Conservation (phyloP, 2,888 invertebrate species). For the Lasiommata megera region DNA sequence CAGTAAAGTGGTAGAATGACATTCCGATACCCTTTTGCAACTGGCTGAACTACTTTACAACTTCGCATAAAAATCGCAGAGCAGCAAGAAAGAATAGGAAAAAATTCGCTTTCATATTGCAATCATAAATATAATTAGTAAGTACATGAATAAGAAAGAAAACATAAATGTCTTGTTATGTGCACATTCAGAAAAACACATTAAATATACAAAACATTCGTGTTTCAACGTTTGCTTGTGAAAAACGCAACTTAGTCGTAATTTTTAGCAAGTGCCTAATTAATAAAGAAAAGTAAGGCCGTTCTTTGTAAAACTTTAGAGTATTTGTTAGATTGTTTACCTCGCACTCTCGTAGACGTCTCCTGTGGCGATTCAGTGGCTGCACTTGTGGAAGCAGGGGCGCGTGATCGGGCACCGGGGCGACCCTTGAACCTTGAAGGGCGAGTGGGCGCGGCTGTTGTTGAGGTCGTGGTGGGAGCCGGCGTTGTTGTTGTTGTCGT, state of each 20-base stretch:
- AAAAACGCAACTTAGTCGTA: neutral
- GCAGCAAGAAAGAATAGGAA: conserved; percentile 33
- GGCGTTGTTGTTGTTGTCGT: conserved; percentile 81
- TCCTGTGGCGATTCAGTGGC: conserved; percentile 70
- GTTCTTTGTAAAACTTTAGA: neutral
- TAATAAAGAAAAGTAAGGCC: neutral
- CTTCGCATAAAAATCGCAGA: conserved; percentile 50
- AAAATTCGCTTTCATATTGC: conserved; percentile 20
- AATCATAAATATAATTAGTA: conserved; percentile 9
- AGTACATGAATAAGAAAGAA: conserved; percentile 1
- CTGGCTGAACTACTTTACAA: conserved; percentile 40
- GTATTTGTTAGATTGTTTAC: conserved; percentile 44
- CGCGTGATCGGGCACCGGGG: conserved; percentile 65
- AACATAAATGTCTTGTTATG: neutral
- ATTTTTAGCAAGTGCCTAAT: too few species aligned
- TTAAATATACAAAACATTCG: neutral
- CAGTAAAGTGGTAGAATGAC: conserved; percentile 22
- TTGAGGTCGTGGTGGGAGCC: conserved; percentile 73
- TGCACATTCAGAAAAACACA: neutral
- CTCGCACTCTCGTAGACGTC: conserved; percentile 73
- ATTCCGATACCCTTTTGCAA: conserved; percentile 22
- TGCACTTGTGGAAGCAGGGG: conserved; percentile 64
- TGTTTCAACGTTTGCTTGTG: neutral
- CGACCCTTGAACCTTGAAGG: conserved; percentile 71
- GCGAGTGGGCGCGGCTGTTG: conserved; percentile 63